Evolutionary conservation across 1,140 invertebrate species (phyloP).

Genomic region (Aplysia californica): DNA sequence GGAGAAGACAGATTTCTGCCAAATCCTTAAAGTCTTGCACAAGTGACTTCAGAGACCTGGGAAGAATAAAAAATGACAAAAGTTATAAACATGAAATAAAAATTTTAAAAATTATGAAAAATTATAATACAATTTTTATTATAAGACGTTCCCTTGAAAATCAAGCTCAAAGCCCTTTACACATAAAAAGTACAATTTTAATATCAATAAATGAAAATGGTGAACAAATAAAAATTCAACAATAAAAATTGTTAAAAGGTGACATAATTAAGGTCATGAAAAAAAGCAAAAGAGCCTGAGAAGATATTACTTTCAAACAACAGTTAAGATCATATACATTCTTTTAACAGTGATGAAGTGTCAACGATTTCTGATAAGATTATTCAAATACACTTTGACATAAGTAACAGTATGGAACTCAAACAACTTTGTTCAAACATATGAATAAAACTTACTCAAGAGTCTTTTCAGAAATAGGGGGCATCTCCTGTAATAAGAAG

Average conservation of each 20-base stretch:
- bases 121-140: not conserved
- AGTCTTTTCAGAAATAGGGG: constrained; percentile 66
- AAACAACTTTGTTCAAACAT: too few species aligned
- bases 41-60: constrained; percentile 71
- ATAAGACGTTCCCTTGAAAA: too few species aligned
- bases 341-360: not conserved
- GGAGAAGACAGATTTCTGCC: constrained; percentile 88
- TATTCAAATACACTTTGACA: too few species aligned
- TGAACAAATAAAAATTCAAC: too few species aligned
- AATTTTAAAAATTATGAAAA: not conserved
- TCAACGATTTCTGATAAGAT: too few species aligned
- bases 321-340: not conserved
- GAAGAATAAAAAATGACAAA: not conserved
- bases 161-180: too few species aligned
- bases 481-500: constrained; percentile 53
- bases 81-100: not conserved
- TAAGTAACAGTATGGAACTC: too few species aligned
- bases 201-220: too few species aligned
- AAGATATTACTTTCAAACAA: not conserved
- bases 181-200: too few species aligned
- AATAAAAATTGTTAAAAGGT: too few species aligned
- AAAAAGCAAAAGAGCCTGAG: too few species aligned
- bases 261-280: too few species aligned
- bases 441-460: constrained; percentile 54
- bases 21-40: constrained; percentile 88